phyloP scores from a whole-genome alignment of 2,797 vertebrate genomes.

The Gymnodraco acuticeps region DNA sequence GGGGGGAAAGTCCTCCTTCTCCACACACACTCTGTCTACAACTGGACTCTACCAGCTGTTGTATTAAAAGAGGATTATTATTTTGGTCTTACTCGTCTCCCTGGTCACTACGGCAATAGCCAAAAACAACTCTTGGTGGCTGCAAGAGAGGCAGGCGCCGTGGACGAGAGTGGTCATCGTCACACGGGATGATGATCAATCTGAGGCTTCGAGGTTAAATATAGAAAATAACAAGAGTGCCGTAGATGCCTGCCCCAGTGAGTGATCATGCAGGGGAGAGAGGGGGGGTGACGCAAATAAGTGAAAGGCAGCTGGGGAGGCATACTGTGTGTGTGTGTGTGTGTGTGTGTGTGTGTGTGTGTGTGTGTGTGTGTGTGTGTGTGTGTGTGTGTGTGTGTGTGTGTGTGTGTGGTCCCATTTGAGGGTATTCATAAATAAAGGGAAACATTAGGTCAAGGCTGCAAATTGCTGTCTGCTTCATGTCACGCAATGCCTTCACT shows the following conservation, averaged over 20 bases:
- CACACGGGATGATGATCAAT: conserved; percentile 69
- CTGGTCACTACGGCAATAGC: conserved; percentile 59
- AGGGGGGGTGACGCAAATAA: conserved; percentile 67
- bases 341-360: conserved; percentile 31
- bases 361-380: conserved; percentile 41
- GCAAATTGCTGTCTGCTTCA: conserved; percentile 45
- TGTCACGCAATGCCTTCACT: conserved; percentile 24
- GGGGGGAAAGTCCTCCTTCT: background rate
- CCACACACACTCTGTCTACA: conserved; percentile 19
- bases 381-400: conserved; percentile 37
- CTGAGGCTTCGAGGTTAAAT: conserved; percentile 71
- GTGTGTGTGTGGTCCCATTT: conserved; percentile 53
- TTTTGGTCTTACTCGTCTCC: conserved; percentile 66
- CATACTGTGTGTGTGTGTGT: conserved; percentile 42
- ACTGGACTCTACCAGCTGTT: conserved; percentile 68
- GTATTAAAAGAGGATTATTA: conserved; percentile 78
- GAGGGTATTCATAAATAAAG: conserved; percentile 70
- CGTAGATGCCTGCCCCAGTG: conserved; percentile 69
- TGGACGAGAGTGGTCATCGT: conserved; percentile 52
- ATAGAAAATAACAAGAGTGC: conserved; percentile 81
- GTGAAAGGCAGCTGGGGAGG: conserved; percentile 74
- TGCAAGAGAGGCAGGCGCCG: conserved; percentile 41
- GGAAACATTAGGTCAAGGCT: conserved; percentile 59
- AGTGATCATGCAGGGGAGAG: conserved; percentile 47
- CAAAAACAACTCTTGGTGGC: conserved; percentile 61